Evolutionary conservation across 1,140 invertebrate species (phyloP).

Genomic region (Drosophila pachea): DNA sequence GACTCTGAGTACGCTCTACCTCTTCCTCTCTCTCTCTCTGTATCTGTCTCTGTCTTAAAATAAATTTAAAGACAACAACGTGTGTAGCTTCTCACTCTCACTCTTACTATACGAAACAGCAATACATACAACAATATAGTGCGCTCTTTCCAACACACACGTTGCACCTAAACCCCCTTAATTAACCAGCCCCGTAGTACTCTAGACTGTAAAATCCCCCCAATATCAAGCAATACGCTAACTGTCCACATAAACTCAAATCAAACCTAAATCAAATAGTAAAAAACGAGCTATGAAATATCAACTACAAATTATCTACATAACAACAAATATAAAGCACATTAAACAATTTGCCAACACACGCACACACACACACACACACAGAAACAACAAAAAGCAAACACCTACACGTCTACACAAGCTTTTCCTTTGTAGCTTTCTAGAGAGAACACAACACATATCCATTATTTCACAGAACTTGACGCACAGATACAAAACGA

Average conservation of each 20-base stretch:
- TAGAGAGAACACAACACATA: not conserved
- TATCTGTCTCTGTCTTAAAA: not conserved
- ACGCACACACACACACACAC: constrained; percentile 26
- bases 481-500: constrained; percentile 8
- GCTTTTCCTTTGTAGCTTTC: constrained; percentile 17
- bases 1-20: constrained; percentile 41
- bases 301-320: constrained; percentile 71
- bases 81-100: constrained; percentile 68
- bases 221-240: constrained; percentile 53
- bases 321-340: constrained; percentile 75
- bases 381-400: constrained; percentile 15
- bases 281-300: constrained; percentile 74
- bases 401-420: constrained; percentile 5
- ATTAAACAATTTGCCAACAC: constrained; percentile 49
- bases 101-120: constrained; percentile 39
- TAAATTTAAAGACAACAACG: constrained; percentile 52
- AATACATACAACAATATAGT: constrained; percentile 35
- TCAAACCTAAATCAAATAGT: constrained; percentile 56
- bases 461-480: not conserved
- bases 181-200: constrained; percentile 59
- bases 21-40: constrained; percentile 32
- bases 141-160: constrained; percentile 64
- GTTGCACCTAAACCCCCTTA: constrained; percentile 53
- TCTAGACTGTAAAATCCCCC: constrained; percentile 20
- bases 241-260: constrained; percentile 53